Base-by-base conservation (phyloP, 2,797 vertebrate species). In the Ispidina picta region DNA sequence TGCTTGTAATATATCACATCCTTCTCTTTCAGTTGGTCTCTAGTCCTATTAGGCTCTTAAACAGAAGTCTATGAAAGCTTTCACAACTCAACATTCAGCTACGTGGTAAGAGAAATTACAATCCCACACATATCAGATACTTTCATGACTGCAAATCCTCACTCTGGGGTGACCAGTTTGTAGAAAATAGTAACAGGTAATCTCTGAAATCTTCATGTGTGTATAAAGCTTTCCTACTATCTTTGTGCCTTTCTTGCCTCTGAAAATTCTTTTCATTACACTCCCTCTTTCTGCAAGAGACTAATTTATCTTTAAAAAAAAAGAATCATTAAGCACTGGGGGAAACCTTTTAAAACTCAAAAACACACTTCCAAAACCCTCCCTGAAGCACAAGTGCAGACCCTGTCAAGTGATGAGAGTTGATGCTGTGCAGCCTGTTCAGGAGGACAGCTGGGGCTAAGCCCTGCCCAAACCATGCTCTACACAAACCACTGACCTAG, bases 41-140 rank as follows among this genome's bases (percentile, higher is more conserved):
- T 63, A 21, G 13, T n/a, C 19, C n/a, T 43, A 6, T 29, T 1
- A 1, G 35, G 3, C 19, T 75, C 0, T 0, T 33, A 39, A 80
- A n/a, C 7, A 59, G 35, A 84, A 90, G 79, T 6, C 23, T 60
- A 15, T 9, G 51, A 70, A 39, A 54, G 25, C 22, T 79, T 76
- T 14, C 56, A 52, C 33, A 52, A 8, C 26, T 56, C 68, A 49
- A 48, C 39, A 10, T 82, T 72, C 41, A 44, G 22, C 21, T 71
- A 39, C 70, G 58, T 6, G 46, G 5, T 12, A 49, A 56, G 74
- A 81, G 23, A 59, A 54, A 26, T 17, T 28, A 25, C 44, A 73
- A 17, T 25, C 9, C 8, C 1, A 1, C 20, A 29, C 0, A 2
- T 60, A 31, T 49, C 5, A 25, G 22, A 48, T 46, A 22, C 7